A percentile compares a stretch with the other conserved stretches of the same genome.
These are phyloP conservation scores for Hemichromis elongatus DNA, from an alignment of 2,113 vertebrate species.

Conservation along the genomic window DNA sequence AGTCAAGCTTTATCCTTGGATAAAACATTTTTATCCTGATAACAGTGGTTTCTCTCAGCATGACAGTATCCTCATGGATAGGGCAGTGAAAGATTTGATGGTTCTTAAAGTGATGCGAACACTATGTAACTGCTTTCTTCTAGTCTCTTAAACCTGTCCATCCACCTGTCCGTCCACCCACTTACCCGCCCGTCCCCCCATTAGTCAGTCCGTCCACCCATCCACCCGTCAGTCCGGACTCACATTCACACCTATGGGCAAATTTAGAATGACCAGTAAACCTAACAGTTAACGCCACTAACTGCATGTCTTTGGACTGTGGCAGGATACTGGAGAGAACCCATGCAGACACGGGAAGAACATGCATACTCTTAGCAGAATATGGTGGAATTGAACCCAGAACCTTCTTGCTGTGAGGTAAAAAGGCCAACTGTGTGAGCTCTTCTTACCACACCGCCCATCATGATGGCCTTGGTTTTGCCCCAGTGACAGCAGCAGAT, in stretches of 20 bases:
- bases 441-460: neutral
- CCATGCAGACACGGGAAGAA: neutral
- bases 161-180: too few species aligned
- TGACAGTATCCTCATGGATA: neutral
- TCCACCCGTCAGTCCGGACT: too few species aligned
- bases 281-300: neutral
- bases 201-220: too few species aligned
- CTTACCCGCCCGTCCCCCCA: too few species aligned
- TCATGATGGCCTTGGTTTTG: neutral
- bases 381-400: rapidly evolving
- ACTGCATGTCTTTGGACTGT: neutral
- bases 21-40: neutral
- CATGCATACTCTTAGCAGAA: neutral
- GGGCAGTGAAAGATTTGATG: neutral
- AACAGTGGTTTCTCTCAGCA: neutral
- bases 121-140: neutral
- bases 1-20: neutral
- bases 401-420: neutral
- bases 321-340: neutral
- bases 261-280: neutral
- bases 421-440: rapidly evolving
- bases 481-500: neutral
- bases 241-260: neutral
- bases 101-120: neutral
- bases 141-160: neutral